phyloP scores from a whole-genome alignment of 2,888 invertebrate species.

The Cantharis rustica region DNA sequence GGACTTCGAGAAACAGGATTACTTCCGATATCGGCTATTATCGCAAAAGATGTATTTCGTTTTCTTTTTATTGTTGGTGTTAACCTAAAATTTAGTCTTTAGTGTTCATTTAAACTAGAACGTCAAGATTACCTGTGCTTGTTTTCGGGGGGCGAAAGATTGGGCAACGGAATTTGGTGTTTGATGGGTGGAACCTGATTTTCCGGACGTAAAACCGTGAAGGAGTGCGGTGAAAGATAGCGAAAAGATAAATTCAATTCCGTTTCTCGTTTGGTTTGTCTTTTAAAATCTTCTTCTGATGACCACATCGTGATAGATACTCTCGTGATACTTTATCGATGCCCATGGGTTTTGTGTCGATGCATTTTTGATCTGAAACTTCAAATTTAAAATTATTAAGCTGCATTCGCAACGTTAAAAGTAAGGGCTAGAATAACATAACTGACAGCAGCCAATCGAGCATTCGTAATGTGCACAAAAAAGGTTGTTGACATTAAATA shows the following conservation, averaged over 20 bases:
- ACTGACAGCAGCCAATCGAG: too few species aligned
- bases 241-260: slow-evolving; percentile 49
- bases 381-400: background rate
- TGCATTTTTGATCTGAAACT: background rate
- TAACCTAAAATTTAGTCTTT: slow-evolving; percentile 22
- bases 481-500: background rate
- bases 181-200: slow-evolving; percentile 39
- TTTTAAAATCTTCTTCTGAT: slow-evolving; percentile 44
- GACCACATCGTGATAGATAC: slow-evolving; percentile 43
- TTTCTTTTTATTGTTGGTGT: slow-evolving; percentile 47
- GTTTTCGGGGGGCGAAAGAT: slow-evolving; percentile 50
- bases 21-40: slow-evolving; percentile 51
- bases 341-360: background rate
- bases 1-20: slow-evolving; percentile 47
- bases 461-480: too few species aligned
- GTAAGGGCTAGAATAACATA: too few species aligned
- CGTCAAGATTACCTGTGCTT: slow-evolving; percentile 48
- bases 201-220: slow-evolving; percentile 53
- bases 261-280: slow-evolving; percentile 45
- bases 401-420: background rate
- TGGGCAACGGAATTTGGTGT: slow-evolving; percentile 34
- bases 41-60: slow-evolving; percentile 53
- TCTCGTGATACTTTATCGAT: background rate
- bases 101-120: background rate
- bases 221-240: slow-evolving; percentile 53